phyloP scores from a whole-genome alignment of 37 sponge, comb jelly and placozoan species.

The Spongilla lacustris region DNA sequence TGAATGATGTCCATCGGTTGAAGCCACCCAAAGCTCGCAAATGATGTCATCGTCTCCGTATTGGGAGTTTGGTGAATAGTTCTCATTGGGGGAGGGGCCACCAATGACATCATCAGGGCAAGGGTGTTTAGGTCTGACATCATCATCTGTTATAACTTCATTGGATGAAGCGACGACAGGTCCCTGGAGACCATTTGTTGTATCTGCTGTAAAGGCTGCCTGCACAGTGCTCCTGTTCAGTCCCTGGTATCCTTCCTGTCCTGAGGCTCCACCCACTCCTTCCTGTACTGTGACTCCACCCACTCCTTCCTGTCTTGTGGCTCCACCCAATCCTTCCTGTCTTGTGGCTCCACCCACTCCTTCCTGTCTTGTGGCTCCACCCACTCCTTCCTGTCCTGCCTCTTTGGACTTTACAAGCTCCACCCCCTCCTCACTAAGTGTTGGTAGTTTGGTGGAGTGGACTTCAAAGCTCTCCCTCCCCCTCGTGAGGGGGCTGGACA shows the following conservation, averaged over 20 bases:
- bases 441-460: not conserved
- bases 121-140: not conserved
- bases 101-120: not conserved
- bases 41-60: slow-evolving; percentile 21
- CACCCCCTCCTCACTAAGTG: not conserved
- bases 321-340: not conserved
- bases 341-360: not conserved
- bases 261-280: not conserved
- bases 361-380: not conserved
- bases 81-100: not conserved
- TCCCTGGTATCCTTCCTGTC: not conserved
- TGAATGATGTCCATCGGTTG: slow-evolving; percentile 30
- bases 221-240: not conserved
- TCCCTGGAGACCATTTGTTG: too few species aligned
- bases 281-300: not conserved
- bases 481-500: not conserved
- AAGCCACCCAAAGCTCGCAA: slow-evolving; percentile 69
- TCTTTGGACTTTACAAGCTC: not conserved
- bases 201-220: not conserved
- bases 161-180: too few species aligned
- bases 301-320: not conserved
- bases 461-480: not conserved
- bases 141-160: not conserved
- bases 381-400: not conserved
- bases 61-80: not conserved